Base-by-base conservation (phyloP, 2,888 invertebrate genomes). In the Linnaemya vulpina region DNA sequence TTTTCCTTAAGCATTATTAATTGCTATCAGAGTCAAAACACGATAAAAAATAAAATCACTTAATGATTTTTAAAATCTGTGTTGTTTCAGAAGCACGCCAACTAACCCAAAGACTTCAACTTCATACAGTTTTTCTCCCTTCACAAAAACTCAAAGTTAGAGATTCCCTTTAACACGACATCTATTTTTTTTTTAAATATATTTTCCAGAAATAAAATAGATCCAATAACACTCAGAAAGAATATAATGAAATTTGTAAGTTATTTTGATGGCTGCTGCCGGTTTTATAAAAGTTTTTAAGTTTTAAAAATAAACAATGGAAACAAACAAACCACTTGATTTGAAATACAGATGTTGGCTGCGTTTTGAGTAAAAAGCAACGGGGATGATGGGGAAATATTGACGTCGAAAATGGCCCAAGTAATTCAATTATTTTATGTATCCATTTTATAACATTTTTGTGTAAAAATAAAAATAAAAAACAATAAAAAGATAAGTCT, bases 221-320 rank as follows among this genome's bases (percentile, higher is more conserved):
- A 46, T 58, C n/a, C 40, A 74, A n/a, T 17, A 10, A 22, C 25
- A 20, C 22, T 60, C 30, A 5, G 30, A 30, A 51, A 20, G 20
- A 20, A n/a, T 20, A 51, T 20, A 9, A 17, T 17, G 51, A 51
- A 51, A 20, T 51, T 17, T 51, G 1, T 43, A 67, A 53, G 43
- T 65, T 65, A 53, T 53, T 22, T n/a, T 67, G 49, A n/a, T 35
- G 38, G 13, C 3, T 38, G 51, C 51, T 74, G 49, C 35, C 22
- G 30, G 38, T 38, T 22, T 58, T 13, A 46, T 22, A 67, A 67
- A 67, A 76, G 11, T 58, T 60, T 76, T 17, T 11, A 60, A n/a
- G 49, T 75, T 43, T 63, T 55, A 55, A 55, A 75, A 67, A 76
- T 78, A 71, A 71, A 63, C 53, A 30, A 60, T 20, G 35, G n/a